Base-by-base conservation (phyloP, 2,797 vertebrate species). In the Sebastiscus tertius region DNA sequence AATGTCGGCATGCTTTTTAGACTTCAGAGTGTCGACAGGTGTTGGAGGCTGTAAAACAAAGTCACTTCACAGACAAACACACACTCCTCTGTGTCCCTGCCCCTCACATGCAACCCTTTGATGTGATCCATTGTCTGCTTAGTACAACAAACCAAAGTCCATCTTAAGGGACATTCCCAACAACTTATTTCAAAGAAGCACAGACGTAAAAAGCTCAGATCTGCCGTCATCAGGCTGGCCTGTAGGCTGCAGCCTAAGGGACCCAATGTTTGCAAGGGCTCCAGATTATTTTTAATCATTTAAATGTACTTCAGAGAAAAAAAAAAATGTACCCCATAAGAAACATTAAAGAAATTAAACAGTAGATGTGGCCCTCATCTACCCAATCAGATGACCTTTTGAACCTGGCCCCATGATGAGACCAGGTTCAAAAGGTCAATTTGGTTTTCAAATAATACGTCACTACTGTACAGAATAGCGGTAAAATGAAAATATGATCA, bases 81-180 rank as follows among this genome's bases (percentile, higher is more conserved):
- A 77, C 79, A 68, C 73, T 52, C 52, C 36, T 65, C 31, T 46
- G 46, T 27, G 66, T 59, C 46, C 8, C 55, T 56, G 42, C 46
- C 49, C 67, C 34, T 70, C 62, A 20, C 39, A 1, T 61, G 66
- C 22, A 82, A 65, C 10, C 22, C 80, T 91, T 94, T 94, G 88
- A 93, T 88, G 90, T 90, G 20, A 8, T 34, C 81, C 29, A 62
- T 91, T 89, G 89, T 91, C 83, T 77, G 54, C 61, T 62, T 69
- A 24, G 36, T 66, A 67, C 78, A 71, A 84, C 86, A 80, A 88
- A 88, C 89, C 94, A 95, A 96, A 96, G 95, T 95, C 94, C 94
- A 90, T 29, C 20, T 79, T 33, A 60, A 54, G 93, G 93, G 92
- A 65, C 88, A 91, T 93, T 93, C 91, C 93, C 89, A 34, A 81